Evolutionary conservation across 37 sponge, comb jelly and placozoan genomes (phyloP), one percentile per base, ranked within the genome.

Genomic region (Bolinopsis microptera): DNA sequence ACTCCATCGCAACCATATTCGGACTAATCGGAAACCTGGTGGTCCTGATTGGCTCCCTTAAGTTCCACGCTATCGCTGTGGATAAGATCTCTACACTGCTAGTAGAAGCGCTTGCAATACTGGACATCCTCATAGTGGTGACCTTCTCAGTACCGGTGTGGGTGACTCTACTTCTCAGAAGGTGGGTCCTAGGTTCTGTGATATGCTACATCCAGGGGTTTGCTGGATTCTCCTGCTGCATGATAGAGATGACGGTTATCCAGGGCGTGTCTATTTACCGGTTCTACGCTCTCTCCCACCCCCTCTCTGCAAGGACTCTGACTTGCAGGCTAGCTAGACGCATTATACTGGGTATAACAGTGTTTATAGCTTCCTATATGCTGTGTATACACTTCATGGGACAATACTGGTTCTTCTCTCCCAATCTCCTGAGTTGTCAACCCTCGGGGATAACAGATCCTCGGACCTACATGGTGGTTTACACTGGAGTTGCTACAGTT

Each of bases 351-450:
- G 75, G 75, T 30, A 24, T 72, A 8, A 21, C 31, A 30, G 75
- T 72, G 3, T 72, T 72, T 21, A 72, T 72, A 3, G 13, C 31
- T 24, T n/a, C 31, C 31, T 72, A 72, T 24, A 72, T 72, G 75
- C 75, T 72, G 75, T 72, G 75, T 72, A 72, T 72, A n/a, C 75
- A 72, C 75, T 24, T 72, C 3, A 72, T 72, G 75, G 75, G 75
- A n/a, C 75, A 72, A 24, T 72, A 72, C 75, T 72, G 75, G 75
- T 72, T 72, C 75, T 72, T 72, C 75, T 72, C 75, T 72, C 75
- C 75, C 3, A 28, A 2, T 3, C 27, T 72, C 22, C 75, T 72
- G 75, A 30, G 31, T 21, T 72, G 75, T 72, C 75, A 72, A 72
- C 75, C 75, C 75, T 72, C 75, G 3, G 75, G 75, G 27, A 72